phyloP scores from a whole-genome alignment of 1,140 invertebrate genomes.

The Phortica variegata region DNA sequence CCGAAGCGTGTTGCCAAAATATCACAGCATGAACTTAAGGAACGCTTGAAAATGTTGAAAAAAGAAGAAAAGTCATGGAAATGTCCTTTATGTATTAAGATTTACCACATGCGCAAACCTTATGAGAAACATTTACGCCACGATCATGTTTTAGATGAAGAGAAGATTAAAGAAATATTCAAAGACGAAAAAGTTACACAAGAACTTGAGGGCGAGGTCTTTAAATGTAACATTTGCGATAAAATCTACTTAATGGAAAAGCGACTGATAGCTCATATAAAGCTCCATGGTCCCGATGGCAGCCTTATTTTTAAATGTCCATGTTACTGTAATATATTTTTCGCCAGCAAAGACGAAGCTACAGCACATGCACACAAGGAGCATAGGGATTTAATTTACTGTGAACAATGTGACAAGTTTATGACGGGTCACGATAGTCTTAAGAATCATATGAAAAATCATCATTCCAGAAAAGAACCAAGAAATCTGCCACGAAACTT shows the following conservation, averaged over 20 bases:
- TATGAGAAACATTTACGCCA: slow-evolving; percentile 51
- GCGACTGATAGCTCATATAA: slow-evolving; percentile 43
- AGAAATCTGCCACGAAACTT: slow-evolving; percentile 45
- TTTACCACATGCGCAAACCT: slow-evolving; percentile 52
- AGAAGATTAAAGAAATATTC: slow-evolving; percentile 40
- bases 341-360: slow-evolving; percentile 51
- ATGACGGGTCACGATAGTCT: slow-evolving; percentile 55
- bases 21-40: slow-evolving; percentile 41
- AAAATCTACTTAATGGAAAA: slow-evolving; percentile 53
- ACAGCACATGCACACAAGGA: slow-evolving; percentile 44
- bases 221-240: slow-evolving; percentile 45
- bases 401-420: slow-evolving; percentile 56
- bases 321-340: slow-evolving; percentile 53
- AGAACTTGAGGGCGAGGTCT: slow-evolving; percentile 43
- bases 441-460: slow-evolving; percentile 47
- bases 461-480: slow-evolving; percentile 40
- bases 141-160: slow-evolving; percentile 39
- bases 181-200: slow-evolving; percentile 36
- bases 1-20: slow-evolving; percentile 40
- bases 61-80: slow-evolving; percentile 48
- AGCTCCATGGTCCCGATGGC: slow-evolving; percentile 45
- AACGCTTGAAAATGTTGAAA: slow-evolving; percentile 44
- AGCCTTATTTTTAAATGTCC: slow-evolving; percentile 50
- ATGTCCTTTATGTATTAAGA: slow-evolving; percentile 49
- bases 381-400: slow-evolving; percentile 54